Base-by-base conservation (phyloP, 2,797 vertebrate species). In the Lagorchestes hirsutus region DNA sequence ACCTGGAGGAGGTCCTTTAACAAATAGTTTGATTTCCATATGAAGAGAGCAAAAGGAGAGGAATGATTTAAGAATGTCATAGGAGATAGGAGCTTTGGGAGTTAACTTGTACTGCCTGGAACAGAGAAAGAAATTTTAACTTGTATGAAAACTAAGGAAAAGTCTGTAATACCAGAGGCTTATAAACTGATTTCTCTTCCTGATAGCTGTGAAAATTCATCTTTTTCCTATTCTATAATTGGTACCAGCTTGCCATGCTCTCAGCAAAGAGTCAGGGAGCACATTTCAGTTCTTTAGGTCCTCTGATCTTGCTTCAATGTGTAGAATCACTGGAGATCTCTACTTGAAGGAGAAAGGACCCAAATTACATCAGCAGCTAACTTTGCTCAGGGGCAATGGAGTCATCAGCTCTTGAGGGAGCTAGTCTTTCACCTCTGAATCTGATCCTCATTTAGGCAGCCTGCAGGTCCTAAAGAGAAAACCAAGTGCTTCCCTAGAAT, bases 371-470 rank as follows among this genome's bases (percentile, higher is more conserved):
- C 27, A 0, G 74, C 94, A 87, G 10, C 57, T 92, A 46, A 46
- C 67, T 34, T 31, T 91, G 93, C 96, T 91, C 95, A 14, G 82
- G 93, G 97, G 93, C 93, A 96, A 95, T 10, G 0, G 93, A 46
- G 59, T 92, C 96, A 94, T 97, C 97, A 97, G 98, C 98, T 98
- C 98, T 98, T 98, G 98, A 98, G 98, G 98, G 98, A 98, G 98
- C 98, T 98, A 27, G 98, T 98, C 96, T 97, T 98, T 98, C 98
- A 97, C 94, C 94, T 95, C 96, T 95, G 55, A 93, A 50, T 16
- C 54, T 94, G 0, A 0, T 90, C 90, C 18, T 90, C 56, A 11
- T 52, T 94, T 67, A 82, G 40, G 74, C 40, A 82, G 40, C n/a
- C 92, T 90, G 54, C 90, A 40, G 94, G 55, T 91, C 90, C 92